These are phyloP conservation scores for Sinonovacula constricta DNA, from an alignment of 1,140 invertebrate genomes.

Conservation along the genomic window DNA sequence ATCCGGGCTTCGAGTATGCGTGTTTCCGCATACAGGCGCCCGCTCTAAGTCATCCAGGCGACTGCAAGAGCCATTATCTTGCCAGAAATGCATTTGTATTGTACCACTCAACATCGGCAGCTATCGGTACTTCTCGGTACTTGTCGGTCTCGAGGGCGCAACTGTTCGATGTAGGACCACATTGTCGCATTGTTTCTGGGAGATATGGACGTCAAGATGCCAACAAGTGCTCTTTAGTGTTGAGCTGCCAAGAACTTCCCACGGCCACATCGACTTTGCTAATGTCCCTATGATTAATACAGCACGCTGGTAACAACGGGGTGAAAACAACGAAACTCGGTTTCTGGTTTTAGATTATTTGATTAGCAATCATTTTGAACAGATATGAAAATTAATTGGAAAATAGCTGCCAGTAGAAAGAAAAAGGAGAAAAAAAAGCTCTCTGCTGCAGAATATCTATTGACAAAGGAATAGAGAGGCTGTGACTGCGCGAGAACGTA, in stretches of 20 bases:
- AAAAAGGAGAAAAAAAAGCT: no score
- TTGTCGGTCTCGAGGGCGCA: no score
- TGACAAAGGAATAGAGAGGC: conserved; percentile 27
- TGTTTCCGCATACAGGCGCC: no score
- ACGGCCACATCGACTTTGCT: not conserved
- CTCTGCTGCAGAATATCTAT: conserved; percentile 16
- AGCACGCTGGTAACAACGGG: not conserved
- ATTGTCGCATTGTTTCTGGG: not conserved
- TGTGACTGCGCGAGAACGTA: conserved; percentile 35
- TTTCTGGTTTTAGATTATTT: conserved; percentile 38
- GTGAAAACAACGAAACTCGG: conserved; percentile 15
- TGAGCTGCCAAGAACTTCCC: not conserved
- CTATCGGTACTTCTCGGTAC: no score
- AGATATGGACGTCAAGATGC: not conserved
- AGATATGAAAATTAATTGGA: conserved; percentile 56
- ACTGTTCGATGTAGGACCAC: no score
- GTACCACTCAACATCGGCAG: not conserved
- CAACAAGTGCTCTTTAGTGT: conserved; percentile 26
- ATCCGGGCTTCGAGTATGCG: no score
- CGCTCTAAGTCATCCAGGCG: no score
- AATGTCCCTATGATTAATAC: conserved; percentile 41
- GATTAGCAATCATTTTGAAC: conserved; percentile 49
- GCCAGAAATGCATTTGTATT: not conserved
- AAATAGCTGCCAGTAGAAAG: conserved; percentile 50
- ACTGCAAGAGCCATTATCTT: no score